Evolutionary conservation across 2,888 invertebrate genomes (phyloP).

Genomic region (Tricholauxania praeusta): DNA sequence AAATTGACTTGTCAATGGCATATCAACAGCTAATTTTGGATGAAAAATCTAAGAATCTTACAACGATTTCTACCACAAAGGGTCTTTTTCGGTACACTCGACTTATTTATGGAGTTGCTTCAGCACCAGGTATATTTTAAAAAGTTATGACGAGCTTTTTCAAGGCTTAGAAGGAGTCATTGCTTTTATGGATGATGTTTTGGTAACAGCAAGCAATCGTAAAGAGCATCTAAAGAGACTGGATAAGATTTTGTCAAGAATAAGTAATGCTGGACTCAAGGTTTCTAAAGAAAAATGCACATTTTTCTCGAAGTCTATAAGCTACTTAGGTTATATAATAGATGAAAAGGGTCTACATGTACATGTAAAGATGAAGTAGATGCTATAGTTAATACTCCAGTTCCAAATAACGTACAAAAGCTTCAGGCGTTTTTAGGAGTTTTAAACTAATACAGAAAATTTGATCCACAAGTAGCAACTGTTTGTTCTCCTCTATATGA

Average conservation of each 20-base stretch:
- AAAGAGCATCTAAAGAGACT: slow-evolving; percentile 51
- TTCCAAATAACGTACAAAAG: slow-evolving; percentile 21
- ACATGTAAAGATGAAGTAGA: not conserved
- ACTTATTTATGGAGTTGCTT: slow-evolving; percentile 57
- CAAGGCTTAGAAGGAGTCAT: not conserved
- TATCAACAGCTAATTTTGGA: slow-evolving; percentile 57
- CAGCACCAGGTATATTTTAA: slow-evolving; percentile 46
- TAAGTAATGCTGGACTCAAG: slow-evolving; percentile 41
- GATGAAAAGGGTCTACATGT: not conserved
- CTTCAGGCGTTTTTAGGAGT: slow-evolving; percentile 54
- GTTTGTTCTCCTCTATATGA: slow-evolving; percentile 55
- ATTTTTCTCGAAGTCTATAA: slow-evolving; percentile 28
- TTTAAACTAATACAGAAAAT: slow-evolving; percentile 61
- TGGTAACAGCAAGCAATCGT: slow-evolving; percentile 12
- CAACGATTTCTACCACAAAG: slow-evolving; percentile 51
- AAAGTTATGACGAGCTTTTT: slow-evolving; percentile 32
- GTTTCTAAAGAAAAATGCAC: slow-evolving; percentile 44
- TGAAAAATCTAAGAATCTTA: slow-evolving; percentile 47
- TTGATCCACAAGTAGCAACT: slow-evolving; percentile 52
- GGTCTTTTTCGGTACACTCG: slow-evolving; percentile 16
- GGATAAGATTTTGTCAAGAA: slow-evolving; percentile 45
- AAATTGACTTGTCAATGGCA: slow-evolving; percentile 54
- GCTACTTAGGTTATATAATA: slow-evolving; percentile 24
- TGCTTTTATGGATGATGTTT: not conserved
- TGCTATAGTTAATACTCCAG: not conserved